Conservation (phyloP, 2,113 vertebrate genomes). For the Otolemur garnettii region DNA sequence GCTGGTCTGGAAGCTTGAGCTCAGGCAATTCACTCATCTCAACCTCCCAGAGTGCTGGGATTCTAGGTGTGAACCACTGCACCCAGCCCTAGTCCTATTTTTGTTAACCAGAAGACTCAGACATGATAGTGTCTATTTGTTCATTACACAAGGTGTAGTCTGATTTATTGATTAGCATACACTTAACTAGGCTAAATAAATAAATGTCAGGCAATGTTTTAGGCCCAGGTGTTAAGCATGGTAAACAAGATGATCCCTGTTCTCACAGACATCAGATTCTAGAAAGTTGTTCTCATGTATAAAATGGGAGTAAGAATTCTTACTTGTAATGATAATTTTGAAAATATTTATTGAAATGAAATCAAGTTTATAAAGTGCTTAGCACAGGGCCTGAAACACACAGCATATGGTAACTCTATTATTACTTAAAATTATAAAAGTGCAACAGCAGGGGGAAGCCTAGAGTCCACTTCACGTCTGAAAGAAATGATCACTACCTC, state of each 20-base stretch:
- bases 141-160: neutral
- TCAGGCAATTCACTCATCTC: no score
- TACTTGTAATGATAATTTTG: neutral
- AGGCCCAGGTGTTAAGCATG: neutral
- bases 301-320: neutral
- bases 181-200: neutral
- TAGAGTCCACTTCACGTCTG: neutral
- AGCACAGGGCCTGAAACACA: neutral
- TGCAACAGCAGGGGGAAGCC: neutral
- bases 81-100: no score
- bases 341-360: conserved; percentile 45
- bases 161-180: neutral
- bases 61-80: no score
- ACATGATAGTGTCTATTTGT: neutral
- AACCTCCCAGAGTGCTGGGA: no score
- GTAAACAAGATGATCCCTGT: neutral
- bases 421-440: neutral
- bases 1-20: no score
- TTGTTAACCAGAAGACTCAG: neutral
- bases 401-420: neutral
- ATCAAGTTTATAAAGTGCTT: neutral
- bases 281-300: neutral
- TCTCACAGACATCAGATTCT: neutral
- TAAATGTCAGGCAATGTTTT: neutral
- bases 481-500: neutral